These are phyloP conservation scores for Latrodectus geometricus DNA, from an alignment of 1,140 invertebrate genomes.

Conservation along the genomic window DNA sequence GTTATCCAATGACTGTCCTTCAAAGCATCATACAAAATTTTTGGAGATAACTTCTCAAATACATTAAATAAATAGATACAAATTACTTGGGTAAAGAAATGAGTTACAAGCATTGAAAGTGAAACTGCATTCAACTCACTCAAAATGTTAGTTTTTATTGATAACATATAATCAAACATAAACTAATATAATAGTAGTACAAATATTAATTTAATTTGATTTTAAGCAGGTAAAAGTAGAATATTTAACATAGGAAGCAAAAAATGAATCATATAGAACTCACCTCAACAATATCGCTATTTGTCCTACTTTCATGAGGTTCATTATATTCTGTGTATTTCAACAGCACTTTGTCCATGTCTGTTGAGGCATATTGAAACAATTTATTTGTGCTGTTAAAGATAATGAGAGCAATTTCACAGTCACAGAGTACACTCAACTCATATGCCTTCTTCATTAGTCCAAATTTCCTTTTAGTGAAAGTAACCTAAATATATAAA, in stretches of 20 bases:
- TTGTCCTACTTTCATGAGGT: slow-evolving; percentile 98
- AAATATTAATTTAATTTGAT: too few species aligned
- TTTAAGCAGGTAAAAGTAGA: too few species aligned
- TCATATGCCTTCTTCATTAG: slow-evolving; percentile 99
- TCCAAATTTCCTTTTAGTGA: slow-evolving; percentile 99
- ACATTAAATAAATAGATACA: too few species aligned
- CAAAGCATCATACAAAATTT: too few species aligned
- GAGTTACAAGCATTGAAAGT: too few species aligned
- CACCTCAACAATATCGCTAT: slow-evolving; percentile 99
- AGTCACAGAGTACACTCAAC: slow-evolving; percentile 98
- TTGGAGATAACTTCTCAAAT: too few species aligned
- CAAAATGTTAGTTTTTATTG: too few species aligned
- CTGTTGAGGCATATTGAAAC: slow-evolving; percentile 98
- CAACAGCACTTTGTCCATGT: slow-evolving; percentile 99
- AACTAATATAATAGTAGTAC: too few species aligned
- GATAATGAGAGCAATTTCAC: slow-evolving; percentile 99
- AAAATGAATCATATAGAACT: slow-evolving; percentile 67
- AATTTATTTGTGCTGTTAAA: slow-evolving; percentile 99
- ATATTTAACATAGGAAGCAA: too few species aligned
- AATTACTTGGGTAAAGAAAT: too few species aligned
- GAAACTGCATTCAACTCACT: too few species aligned
- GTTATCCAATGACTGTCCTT: background rate
- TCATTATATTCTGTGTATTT: slow-evolving; percentile 99
- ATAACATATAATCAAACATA: too few species aligned
- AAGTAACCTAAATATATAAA: slow-evolving; percentile 85